Conservation (phyloP, 2,888 invertebrate species). For the Dynastes maya region DNA sequence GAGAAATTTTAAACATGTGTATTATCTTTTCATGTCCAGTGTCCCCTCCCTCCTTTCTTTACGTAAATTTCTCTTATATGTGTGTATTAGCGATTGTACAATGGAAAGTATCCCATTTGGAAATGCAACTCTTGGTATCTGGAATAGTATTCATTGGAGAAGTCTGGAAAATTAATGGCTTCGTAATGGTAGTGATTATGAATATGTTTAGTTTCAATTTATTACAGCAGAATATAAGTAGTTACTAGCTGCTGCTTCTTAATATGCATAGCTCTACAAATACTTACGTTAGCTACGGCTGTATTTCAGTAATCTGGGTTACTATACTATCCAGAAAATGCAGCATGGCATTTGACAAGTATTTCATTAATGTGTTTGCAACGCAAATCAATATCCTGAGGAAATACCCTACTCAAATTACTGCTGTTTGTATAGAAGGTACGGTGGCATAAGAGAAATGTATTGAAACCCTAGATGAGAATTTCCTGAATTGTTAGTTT, state of each 20-base stretch:
- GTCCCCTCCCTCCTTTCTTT: no score
- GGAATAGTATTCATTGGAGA: no score
- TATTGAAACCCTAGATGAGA: not conserved
- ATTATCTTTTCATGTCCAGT: no score
- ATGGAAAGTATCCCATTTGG: no score
- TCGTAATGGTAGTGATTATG: no score
- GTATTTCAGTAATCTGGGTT: not conserved
- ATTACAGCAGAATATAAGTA: no score
- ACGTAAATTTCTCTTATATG: no score
- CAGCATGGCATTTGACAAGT: slow-evolving; percentile 19
- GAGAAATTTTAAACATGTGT: no score
- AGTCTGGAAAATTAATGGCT: no score
- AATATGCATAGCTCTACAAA: not conserved
- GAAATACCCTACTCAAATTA: slow-evolving; percentile 24
- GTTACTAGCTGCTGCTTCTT: not conserved
- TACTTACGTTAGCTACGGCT: not conserved
- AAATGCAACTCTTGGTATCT: no score
- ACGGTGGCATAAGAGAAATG: not conserved
- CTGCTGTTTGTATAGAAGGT: not conserved
- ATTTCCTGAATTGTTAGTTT: not conserved
- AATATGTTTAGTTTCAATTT: no score
- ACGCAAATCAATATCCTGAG: slow-evolving; percentile 13
- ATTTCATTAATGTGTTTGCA: slow-evolving; percentile 26
- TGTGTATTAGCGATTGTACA: no score
- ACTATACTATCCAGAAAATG: slow-evolving; percentile 1